These are phyloP conservation scores for Penaeus monodon DNA, from an alignment of 2,888 invertebrate species.

Conservation along the genomic window DNA sequence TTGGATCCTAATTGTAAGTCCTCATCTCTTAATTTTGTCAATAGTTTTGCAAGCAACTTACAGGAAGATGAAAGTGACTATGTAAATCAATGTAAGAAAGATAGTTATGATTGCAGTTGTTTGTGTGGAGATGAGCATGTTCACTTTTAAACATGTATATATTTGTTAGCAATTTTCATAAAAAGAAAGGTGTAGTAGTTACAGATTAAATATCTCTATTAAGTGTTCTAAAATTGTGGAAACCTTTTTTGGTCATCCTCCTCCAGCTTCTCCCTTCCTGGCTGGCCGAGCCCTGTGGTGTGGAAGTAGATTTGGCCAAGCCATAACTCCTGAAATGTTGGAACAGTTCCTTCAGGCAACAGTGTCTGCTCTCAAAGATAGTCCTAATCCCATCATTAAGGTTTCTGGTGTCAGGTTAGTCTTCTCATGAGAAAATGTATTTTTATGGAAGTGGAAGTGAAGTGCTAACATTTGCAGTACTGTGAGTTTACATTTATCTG, in stretches of 20 bases:
- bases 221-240: background rate
- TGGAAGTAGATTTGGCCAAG: slow-evolving; percentile 73
- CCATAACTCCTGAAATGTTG: slow-evolving; percentile 72
- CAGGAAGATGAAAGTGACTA: too few relatives aligned
- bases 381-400: slow-evolving; percentile 73
- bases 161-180: too few relatives aligned
- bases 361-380: slow-evolving; percentile 73
- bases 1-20: slow-evolving; percentile 71
- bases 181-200: too few relatives aligned
- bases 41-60: too few relatives aligned
- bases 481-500: too few relatives aligned
- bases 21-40: too few relatives aligned
- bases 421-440: too few relatives aligned
- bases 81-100: too few relatives aligned
- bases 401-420: slow-evolving; percentile 73
- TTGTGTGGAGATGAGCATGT: too few relatives aligned
- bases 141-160: too few relatives aligned
- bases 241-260: slow-evolving; percentile 8
- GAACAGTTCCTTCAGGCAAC: slow-evolving; percentile 73
- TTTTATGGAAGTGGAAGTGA: too few relatives aligned
- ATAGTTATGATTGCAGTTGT: too few relatives aligned
- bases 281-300: slow-evolving; percentile 75
- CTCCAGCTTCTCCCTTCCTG: slow-evolving; percentile 72
- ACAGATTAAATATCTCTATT: background rate
- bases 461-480: background rate